Evolutionary conservation across 2,888 invertebrate genomes (phyloP).

Genomic region (Coleophora deauratella): DNA sequence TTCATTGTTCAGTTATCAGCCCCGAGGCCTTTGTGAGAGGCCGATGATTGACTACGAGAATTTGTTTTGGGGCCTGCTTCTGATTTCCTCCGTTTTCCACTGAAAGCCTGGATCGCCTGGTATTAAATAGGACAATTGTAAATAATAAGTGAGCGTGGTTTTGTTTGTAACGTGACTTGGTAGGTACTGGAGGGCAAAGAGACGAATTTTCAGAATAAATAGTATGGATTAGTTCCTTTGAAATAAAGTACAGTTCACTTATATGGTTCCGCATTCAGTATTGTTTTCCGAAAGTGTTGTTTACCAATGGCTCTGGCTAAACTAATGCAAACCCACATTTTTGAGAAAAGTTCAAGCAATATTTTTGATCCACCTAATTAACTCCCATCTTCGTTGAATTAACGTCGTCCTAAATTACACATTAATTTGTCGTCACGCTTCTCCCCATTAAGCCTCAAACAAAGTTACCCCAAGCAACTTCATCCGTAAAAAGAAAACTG

Average conservation of each 20-base stretch:
- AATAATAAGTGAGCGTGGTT: constrained; percentile 32
- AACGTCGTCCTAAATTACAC: constrained; percentile 15
- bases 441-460: constrained; percentile 18
- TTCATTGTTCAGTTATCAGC: constrained; percentile 74
- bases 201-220: no score
- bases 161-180: constrained; percentile 18
- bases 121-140: constrained; percentile 50
- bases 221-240: no score
- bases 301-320: no score
- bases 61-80: constrained; percentile 68
- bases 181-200: no score
- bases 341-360: neutral
- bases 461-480: constrained; percentile 11
- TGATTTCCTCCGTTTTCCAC: constrained; percentile 62
- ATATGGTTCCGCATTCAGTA: no score
- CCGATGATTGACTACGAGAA: constrained; percentile 72
- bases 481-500: constrained; percentile 10
- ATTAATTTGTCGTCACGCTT: constrained; percentile 23
- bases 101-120: constrained; percentile 56
- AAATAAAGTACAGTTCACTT: no score
- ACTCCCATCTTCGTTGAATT: neutral
- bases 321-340: no score
- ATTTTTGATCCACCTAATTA: neutral
- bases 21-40: constrained; percentile 65
- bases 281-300: no score